Percentiles rank a stretch among this genome's conserved stretches.
phyloP scores from a whole-genome alignment of 2,113 vertebrate species.

The Eulemur rufifrons region DNA sequence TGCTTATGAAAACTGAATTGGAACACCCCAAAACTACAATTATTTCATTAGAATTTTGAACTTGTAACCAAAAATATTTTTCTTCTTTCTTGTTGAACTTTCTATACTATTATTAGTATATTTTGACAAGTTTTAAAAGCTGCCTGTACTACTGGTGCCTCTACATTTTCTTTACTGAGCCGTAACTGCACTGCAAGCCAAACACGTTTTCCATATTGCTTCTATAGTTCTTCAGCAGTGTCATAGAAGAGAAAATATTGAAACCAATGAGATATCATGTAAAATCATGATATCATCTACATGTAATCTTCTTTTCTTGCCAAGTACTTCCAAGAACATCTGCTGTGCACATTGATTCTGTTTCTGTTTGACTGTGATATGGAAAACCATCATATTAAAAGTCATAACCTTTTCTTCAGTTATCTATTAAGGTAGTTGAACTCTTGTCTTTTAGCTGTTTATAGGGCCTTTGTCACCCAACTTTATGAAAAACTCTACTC shows the following conservation, averaged over 20 bases:
- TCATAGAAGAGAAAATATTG: background rate
- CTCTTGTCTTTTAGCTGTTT: background rate
- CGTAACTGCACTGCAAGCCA: background rate
- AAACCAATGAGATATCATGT: background rate
- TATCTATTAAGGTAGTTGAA: background rate
- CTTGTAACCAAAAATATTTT: background rate
- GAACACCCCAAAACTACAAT: background rate
- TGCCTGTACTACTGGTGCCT: background rate
- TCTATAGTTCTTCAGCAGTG: background rate
- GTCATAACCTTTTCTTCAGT: background rate
- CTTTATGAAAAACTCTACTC: background rate
- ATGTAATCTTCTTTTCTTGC: background rate
- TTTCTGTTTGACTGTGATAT: background rate
- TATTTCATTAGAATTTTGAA: background rate
- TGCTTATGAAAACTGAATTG: background rate
- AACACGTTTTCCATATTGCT: background rate
- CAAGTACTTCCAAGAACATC: background rate
- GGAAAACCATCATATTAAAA: constrained; percentile 23
- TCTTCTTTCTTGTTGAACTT: background rate
- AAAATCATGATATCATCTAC: constrained; percentile 2
- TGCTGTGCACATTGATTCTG: background rate
- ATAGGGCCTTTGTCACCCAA: background rate
- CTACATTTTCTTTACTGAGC: background rate
- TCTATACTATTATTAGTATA: background rate
- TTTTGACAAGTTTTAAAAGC: background rate